Evolutionary conservation across 2,888 invertebrate genomes (phyloP), one percentile per base, ranked within the genome.

Genomic region (Muschampia plurimacula): DNA sequence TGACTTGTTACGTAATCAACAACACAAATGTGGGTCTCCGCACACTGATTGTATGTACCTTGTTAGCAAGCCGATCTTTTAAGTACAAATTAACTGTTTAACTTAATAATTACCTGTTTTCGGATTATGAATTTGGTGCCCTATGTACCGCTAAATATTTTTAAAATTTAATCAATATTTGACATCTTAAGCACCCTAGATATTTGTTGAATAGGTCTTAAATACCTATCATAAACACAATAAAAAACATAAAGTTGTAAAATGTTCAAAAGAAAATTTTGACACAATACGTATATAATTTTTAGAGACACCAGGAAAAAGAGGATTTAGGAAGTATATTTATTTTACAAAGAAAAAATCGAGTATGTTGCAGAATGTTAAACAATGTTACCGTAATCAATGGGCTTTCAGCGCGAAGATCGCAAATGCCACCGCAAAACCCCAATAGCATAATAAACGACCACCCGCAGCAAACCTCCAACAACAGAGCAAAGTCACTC

Each of bases 1-100:
- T 82, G 84, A 88, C 87, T 89, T 86, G 87, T 85, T 88, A 84
- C 85, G 86, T 88, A 90, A 91, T 89, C 88, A 90, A 87, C 87
- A 90, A 87, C 86, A 81, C 84, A 80, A 87, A 87, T 87, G 86
- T 89, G 86, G 82, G 82, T 81, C 80, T 78, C 84, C 79, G 83
- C 83, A 84, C 83, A 79, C 83, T 86, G 86, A 88, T 87, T 88
- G 82, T 78, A 60, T 55, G 39, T 63, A 67, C 63, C 62, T 49
- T 41, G 66, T 66, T 69, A 22, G 55, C 64, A 9, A 41, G 13
- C 44, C 22, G 13, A 39, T 59, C 46, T 70, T 36, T n/a, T 55
- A 22, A 55, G 67, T 22, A 57, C 10, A 1, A 66, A 55, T 55
- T 55, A 55, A 55, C 9, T 55, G 65, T 15, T 66, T 32, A 59